Evolutionary conservation across 2,888 invertebrate genomes (phyloP), one percentile per base, ranked within the genome.

Genomic region (Eremobia ochroleuca): DNA sequence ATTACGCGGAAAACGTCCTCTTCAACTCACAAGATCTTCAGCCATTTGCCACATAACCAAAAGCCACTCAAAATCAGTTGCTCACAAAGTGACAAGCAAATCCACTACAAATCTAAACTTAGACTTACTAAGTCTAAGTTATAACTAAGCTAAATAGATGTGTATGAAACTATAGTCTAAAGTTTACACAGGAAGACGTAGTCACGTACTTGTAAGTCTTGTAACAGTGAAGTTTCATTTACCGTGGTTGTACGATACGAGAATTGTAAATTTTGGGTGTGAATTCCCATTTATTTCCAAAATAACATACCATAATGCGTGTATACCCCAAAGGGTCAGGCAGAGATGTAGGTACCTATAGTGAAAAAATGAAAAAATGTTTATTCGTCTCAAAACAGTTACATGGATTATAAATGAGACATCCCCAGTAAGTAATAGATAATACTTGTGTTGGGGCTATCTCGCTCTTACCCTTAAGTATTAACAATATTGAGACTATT

Each of bases 201-300:
- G 73, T 76, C 86, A 81, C 85, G 76, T 82, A 82, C 76, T 74
- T 85, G 69, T 37, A 34, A 55, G 81, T 81, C 76, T 74, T 85
- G 69, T 37, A 34, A 55, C 46, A 25, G 21, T 46, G 43, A 55
- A 59, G 75, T 77, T 67, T 69, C 58, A 62, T 66, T 58, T 71
- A 59, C 73, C 83, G 69, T 66, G 76, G 72, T 72, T 11, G 21
- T 43, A 73, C 85, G 83, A 2, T 70, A 81, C 67, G 85, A n/a
- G 73, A 86, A 58, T 28, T 52, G 2, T 2, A 28, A 61, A 67
- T 72, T 64, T 49, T 25, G 8, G 18, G 6, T 40, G 25, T 76
- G 15, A 76, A 76, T 46, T 76, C 11, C 15, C 5, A 61, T 61
- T 34, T 9, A 59, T 34, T 59, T n/a, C 6, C 11, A 18, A 59